Conservation (phyloP, 2,888 invertebrate genomes). For the Tinea pellionella region DNA sequence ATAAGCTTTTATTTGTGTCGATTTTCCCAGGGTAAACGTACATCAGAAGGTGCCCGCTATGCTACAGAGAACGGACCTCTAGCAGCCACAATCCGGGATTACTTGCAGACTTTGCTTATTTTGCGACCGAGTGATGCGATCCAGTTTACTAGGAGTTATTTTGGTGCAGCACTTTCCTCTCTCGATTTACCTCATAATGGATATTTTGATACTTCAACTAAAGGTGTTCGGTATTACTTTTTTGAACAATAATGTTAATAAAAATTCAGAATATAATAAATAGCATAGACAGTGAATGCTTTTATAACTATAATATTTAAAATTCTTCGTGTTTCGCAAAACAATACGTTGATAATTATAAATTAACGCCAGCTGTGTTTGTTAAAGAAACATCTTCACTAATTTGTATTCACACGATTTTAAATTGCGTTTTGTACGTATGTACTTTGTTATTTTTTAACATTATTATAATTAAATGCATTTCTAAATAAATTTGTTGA, state of each 20-base stretch:
- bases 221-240: slow-evolving; percentile 53
- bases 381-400: neutral
- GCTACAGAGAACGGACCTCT: slow-evolving; percentile 68
- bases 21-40: slow-evolving; percentile 42
- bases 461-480: too few relatives aligned
- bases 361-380: neutral
- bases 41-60: slow-evolving; percentile 68
- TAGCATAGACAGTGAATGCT: too few relatives aligned
- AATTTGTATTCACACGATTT: neutral
- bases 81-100: slow-evolving; percentile 68
- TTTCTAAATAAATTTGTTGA: too few relatives aligned
- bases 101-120: slow-evolving; percentile 67
- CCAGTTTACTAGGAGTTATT: slow-evolving; percentile 68
- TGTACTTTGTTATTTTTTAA: too few relatives aligned
- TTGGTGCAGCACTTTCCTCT: slow-evolving; percentile 55
- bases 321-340: neutral
- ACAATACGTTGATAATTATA: neutral
- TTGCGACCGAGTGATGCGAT: slow-evolving; percentile 68
- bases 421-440: neutral
- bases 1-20: neutral
- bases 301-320: too few relatives aligned
- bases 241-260: slow-evolving; percentile 44
- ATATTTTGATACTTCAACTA: slow-evolving; percentile 50
- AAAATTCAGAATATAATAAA: neutral
- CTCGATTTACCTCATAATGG: slow-evolving; percentile 59